Evolutionary conservation across 2,888 invertebrate genomes (phyloP).

Genomic region (Eledona agricola): DNA sequence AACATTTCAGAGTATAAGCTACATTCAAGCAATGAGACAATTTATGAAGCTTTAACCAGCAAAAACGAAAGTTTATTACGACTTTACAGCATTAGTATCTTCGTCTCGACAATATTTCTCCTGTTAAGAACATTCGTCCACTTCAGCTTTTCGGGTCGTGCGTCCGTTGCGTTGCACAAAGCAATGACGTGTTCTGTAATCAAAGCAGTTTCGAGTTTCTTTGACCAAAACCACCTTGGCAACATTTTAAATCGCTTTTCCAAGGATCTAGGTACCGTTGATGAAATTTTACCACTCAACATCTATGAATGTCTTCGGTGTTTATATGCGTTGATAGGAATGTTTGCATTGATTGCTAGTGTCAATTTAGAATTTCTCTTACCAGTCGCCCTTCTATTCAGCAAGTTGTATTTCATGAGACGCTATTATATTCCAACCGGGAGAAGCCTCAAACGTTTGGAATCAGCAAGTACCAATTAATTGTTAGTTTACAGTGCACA

Average conservation of each 20-base stretch:
- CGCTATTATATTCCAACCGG: conserved; percentile 42
- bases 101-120: conserved; percentile 1
- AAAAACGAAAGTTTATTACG: conserved; percentile 5
- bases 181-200: conserved; percentile 22
- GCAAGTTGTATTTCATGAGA: conserved; percentile 33
- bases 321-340: conserved; percentile 28
- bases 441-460: conserved; percentile 44
- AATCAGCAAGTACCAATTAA: conserved; percentile 64
- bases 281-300: conserved; percentile 43
- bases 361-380: conserved; percentile 42
- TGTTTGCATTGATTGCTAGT: conserved; percentile 36
- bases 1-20: conserved; percentile 8
- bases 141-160: conserved; percentile 23
- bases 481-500: background rate
- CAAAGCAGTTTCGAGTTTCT: conserved; percentile 73
- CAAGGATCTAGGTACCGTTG: conserved; percentile 66
- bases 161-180: conserved; percentile 32
- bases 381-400: conserved; percentile 34
- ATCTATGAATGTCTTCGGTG: conserved; percentile 39
- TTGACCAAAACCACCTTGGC: conserved; percentile 78
- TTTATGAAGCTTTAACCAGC: background rate
- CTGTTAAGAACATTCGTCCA: conserved; percentile 5
- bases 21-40: background rate
- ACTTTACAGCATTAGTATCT: conserved; percentile 17
- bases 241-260: conserved; percentile 75